A percentile compares a stretch with the other conserved stretches of the same genome.
These are phyloP conservation scores for Esox niger DNA, from an alignment of 2,113 vertebrate species.

Conservation along the genomic window DNA sequence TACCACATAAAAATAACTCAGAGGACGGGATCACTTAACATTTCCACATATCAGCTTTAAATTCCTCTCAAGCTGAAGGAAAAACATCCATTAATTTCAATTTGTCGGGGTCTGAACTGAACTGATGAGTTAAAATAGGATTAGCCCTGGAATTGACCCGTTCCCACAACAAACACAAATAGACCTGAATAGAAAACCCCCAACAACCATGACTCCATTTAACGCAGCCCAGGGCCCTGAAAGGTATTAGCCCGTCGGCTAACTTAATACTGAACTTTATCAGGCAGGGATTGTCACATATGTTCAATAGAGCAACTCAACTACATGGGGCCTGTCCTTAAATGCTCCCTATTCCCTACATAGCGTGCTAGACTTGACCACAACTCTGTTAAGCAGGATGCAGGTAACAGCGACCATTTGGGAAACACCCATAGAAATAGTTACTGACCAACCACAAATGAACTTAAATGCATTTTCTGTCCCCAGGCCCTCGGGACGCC, in stretches of 20 bases:
- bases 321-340: too few relatives aligned
- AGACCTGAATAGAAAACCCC: constrained; percentile 14
- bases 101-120: neutral
- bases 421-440: too few relatives aligned
- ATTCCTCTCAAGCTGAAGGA: neutral
- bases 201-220: neutral
- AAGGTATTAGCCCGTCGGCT: neutral
- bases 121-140: constrained; percentile 3
- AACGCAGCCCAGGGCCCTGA: neutral
- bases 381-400: too few relatives aligned
- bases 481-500: too few relatives aligned
- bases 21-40: neutral
- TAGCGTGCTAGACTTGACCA: too few relatives aligned
- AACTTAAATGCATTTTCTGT: too few relatives aligned
- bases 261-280: neutral
- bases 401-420: too few relatives aligned
- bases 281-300: neutral
- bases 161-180: neutral
- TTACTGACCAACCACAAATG: too few relatives aligned
- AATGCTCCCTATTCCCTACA: too few relatives aligned
- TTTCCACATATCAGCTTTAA: too few relatives aligned
- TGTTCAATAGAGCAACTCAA: neutral
- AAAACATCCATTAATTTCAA: constrained; percentile 15
- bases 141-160: constrained; percentile 25
- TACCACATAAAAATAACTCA: neutral